Conservation (phyloP, 2,797 vertebrate genomes). For the Chelon labrosus region DNA sequence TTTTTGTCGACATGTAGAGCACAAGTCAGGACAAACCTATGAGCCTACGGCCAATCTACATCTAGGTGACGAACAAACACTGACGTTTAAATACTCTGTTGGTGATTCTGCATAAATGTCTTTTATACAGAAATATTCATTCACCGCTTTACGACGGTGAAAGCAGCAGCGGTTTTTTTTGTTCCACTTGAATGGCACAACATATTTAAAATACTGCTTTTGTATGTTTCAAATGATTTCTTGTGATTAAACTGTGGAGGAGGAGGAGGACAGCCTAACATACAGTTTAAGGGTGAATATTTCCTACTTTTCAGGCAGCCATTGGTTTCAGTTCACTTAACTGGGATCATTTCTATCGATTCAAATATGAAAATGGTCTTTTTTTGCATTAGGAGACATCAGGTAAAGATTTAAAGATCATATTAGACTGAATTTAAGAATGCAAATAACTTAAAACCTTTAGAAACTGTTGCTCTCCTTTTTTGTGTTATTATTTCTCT, state of each 20-base stretch:
- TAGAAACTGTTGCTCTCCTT: too few relatives aligned
- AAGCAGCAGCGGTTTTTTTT: too few relatives aligned
- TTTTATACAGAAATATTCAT: neutral
- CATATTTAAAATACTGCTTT: too few relatives aligned
- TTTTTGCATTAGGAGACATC: too few relatives aligned
- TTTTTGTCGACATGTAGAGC: slow-evolving; percentile 39
- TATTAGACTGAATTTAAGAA: neutral
- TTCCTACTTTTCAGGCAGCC: neutral
- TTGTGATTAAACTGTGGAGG: too few relatives aligned
- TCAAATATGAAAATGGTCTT: too few relatives aligned
- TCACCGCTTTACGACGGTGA: neutral
- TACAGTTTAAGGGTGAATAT: neutral
- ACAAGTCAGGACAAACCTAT: slow-evolving; percentile 20
- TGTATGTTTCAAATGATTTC: too few relatives aligned
- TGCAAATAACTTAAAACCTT: too few relatives aligned
- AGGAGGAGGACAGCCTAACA: too few relatives aligned
- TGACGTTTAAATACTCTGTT: slow-evolving; percentile 31
- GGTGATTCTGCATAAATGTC: slow-evolving; percentile 9
- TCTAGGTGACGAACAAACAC: slow-evolving; percentile 27
- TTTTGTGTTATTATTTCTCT: too few relatives aligned
- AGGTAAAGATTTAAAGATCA: neutral
- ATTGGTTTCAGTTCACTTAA: neutral
- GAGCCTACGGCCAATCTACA: slow-evolving; percentile 25
- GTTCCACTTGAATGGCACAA: too few relatives aligned
- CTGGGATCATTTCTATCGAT: too few relatives aligned